Evolutionary conservation across 2,797 vertebrate genomes (phyloP), one percentile per base, ranked within the genome.

Genomic region (Heliangelus exortis): DNA sequence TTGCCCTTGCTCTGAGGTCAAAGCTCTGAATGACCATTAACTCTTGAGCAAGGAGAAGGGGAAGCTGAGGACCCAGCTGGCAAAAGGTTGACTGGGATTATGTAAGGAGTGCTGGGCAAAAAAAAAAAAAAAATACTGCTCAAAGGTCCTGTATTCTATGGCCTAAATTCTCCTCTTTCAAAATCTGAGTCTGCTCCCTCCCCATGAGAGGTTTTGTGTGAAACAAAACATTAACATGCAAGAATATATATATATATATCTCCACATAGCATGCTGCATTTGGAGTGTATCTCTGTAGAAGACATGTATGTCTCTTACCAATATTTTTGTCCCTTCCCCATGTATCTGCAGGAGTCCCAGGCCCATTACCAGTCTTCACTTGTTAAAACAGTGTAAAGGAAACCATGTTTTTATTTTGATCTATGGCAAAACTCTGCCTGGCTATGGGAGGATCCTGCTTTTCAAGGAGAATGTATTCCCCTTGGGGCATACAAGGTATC

Each of bases 71-170:
- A 47, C 18, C 39, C 21, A 17, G 25, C 13, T n/a, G 51, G 59
- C 41, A 65, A 65, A 65, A 65, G 6, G 9, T 74, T 48, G 51
- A 33, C 59, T 43, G 28, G 51, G 15, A 41, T 50, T 20, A 58
- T 13, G 25, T 20, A 34, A 74, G 43, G 9, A 57, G 34, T 28
- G 18, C 28, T 47, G 23, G 59, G 19, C 39, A 48, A 65, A 83
- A 63, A n/a, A 31, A 6, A 45, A 47, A 10, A 5, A 47, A 12
- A 19, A 47, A 47, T 10, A 21, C n/a, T 0, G 0, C 28, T 54
- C 39, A 47, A 47, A 72, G 26, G 28, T 47, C 28, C 58, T 47
- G 50, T 39, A 8, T n/a, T 65, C 41, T 39, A 5, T n/a, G 18
- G n/a, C n/a, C 47, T 36, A 47, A 55, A 65, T 65, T 54, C 13